A percentile compares a stretch with the other conserved stretches of the same genome.
These are phyloP conservation scores for Tangara arthus DNA, from an alignment of 2,797 vertebrate genomes.

Conservation along the genomic window DNA sequence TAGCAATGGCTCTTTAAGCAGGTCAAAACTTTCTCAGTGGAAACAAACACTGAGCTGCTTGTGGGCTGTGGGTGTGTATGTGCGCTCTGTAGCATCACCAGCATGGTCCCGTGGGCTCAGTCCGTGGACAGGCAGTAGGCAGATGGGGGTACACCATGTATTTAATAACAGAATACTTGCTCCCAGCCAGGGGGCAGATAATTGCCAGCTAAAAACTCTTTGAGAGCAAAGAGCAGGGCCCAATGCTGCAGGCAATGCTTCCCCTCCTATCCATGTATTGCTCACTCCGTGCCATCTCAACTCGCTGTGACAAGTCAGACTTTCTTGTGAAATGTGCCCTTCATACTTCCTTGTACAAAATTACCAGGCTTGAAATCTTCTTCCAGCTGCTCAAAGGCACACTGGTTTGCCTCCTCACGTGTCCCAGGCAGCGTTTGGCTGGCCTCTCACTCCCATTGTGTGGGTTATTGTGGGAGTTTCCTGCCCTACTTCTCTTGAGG, in stretches of 20 bases:
- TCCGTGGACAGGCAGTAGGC: not conserved
- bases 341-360: slow-evolving; percentile 2
- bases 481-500: slow-evolving; percentile 65
- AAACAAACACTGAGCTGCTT: slow-evolving; percentile 66
- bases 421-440: not conserved
- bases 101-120: not conserved
- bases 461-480: slow-evolving; percentile 57
- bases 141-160: not conserved
- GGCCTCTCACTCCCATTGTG: slow-evolving; percentile 29
- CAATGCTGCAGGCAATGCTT: accelerated
- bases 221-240: not conserved
- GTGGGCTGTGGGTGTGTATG: not conserved
- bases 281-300: not conserved
- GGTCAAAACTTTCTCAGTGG: slow-evolving; percentile 80
- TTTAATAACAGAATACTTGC: not conserved
- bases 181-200: not conserved
- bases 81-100: not conserved
- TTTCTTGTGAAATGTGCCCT: slow-evolving; percentile 20
- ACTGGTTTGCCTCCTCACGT: slow-evolving; percentile 43
- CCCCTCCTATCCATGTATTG: not conserved
- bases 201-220: not conserved
- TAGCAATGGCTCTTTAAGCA: slow-evolving; percentile 74
- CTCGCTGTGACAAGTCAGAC: not conserved
- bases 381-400: slow-evolving; percentile 49
- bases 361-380: slow-evolving; percentile 17